Evolutionary conservation across 2,113 vertebrate species (phyloP).

Genomic region (Neofelis nebulosa): DNA sequence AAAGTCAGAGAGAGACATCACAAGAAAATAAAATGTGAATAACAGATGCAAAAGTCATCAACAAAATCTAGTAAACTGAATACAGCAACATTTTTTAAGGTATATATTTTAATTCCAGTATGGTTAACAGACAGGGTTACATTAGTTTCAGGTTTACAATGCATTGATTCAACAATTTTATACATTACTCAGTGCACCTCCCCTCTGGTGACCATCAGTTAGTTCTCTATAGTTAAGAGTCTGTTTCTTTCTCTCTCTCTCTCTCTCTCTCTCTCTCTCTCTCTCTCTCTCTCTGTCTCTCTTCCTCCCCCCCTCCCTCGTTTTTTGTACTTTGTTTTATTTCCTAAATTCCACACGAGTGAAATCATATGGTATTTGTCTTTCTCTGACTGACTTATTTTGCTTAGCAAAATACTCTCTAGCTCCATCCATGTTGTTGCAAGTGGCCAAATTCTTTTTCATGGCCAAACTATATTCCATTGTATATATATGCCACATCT

Average conservation of each 20-base stretch:
- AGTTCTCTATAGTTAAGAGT: too few species aligned
- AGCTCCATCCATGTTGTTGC: not conserved
- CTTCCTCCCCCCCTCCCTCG: too few species aligned
- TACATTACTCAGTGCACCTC: too few species aligned
- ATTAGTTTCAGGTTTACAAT: too few species aligned
- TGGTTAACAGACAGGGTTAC: too few species aligned
- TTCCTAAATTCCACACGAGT: not conserved
- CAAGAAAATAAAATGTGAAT: not conserved
- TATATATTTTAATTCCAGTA: too few species aligned
- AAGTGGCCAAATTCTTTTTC: not conserved
- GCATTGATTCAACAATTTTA: too few species aligned
- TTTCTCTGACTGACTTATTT: not conserved
- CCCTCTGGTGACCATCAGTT: too few species aligned
- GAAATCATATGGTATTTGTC: not conserved
- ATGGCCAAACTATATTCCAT: not conserved
- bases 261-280: too few species aligned
- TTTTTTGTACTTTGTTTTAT: not conserved
- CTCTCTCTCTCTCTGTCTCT: too few species aligned
- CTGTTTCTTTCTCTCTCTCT: too few species aligned
- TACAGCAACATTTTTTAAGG: not conserved
- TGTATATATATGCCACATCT: not conserved
- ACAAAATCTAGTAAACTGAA: not conserved
- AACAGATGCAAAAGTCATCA: not conserved
- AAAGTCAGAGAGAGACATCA: not conserved
- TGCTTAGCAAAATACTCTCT: not conserved